Evolutionary conservation across 2,888 invertebrate genomes (phyloP).

Genomic region (Corythucha ciliata): DNA sequence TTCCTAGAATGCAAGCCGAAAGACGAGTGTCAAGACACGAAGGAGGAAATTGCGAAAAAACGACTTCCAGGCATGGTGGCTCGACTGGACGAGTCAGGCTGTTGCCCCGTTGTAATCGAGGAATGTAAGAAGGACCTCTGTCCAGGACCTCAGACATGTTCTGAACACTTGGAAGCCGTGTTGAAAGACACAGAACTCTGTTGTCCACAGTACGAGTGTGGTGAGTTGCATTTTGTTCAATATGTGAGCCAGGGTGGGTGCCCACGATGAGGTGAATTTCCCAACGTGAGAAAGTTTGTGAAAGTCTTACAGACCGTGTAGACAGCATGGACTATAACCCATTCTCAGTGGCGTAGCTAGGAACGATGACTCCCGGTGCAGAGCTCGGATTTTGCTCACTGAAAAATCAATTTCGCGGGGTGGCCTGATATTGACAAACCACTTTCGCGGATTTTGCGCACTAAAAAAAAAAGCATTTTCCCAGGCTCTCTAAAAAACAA

Average conservation of each 20-base stretch:
- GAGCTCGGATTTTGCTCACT: too few species aligned
- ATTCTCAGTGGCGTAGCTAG: too few species aligned
- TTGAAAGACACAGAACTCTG: slow-evolving; percentile 46
- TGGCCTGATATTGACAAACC: too few species aligned
- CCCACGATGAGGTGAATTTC: background rate
- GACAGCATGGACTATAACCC: too few species aligned
- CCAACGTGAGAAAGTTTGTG: background rate
- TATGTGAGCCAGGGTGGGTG: background rate
- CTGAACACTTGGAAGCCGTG: slow-evolving; percentile 42
- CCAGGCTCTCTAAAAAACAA: too few species aligned
- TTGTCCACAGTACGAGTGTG: slow-evolving; percentile 58
- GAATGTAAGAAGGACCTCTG: slow-evolving; percentile 56
- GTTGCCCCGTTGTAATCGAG: slow-evolving; percentile 56
- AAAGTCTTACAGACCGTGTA: too few species aligned
- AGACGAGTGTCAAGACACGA: slow-evolving; percentile 54
- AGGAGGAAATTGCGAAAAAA: slow-evolving; percentile 42
- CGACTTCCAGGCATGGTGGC: slow-evolving; percentile 55
- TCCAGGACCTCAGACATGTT: slow-evolving; percentile 51
- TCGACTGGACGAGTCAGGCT: slow-evolving; percentile 52
- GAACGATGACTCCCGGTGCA: too few species aligned
- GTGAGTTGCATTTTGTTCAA: slow-evolving; percentile 42
- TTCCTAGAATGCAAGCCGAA: slow-evolving; percentile 59
- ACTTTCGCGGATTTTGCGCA: too few species aligned
- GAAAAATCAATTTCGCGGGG: too few species aligned
- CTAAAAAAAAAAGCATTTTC: too few species aligned